A percentile compares a stretch with the other conserved stretches of the same genome.
Evolutionary conservation across 2,113 vertebrate genomes (phyloP).

Genomic region (Plotosus lineatus): DNA sequence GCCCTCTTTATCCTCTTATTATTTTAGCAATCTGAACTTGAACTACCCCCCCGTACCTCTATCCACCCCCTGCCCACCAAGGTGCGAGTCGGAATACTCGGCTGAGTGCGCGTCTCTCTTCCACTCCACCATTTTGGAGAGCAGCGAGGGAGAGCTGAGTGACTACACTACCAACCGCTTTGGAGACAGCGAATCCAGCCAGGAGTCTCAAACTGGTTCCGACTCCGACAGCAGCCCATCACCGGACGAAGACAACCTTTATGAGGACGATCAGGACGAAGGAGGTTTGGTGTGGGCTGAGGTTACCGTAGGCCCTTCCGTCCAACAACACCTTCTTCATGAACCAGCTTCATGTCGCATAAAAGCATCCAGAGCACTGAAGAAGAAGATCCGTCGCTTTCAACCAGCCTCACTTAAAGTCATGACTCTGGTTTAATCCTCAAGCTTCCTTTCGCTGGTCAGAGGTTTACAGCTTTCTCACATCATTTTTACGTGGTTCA

Average conservation of each 20-base stretch:
- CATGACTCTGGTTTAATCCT: conserved; percentile 88
- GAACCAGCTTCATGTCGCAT: conserved; percentile 84
- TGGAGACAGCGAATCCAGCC: conserved; percentile 84
- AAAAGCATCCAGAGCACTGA: conserved; percentile 92
- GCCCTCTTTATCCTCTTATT: conserved; percentile 62
- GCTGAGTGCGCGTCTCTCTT: conserved; percentile 80
- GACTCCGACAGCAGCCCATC: conserved; percentile 71
- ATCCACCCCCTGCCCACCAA: conserved; percentile 56
- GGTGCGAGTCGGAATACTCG: conserved; percentile 80
- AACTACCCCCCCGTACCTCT: conserved; percentile 68
- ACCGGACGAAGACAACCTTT: conserved; percentile 64
- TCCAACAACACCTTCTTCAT: conserved; percentile 68
- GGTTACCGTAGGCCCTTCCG: conserved; percentile 61
- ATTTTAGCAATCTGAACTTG: conserved; percentile 63
- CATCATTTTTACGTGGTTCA: not conserved
- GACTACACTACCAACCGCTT: conserved; percentile 86
- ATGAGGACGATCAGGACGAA: conserved; percentile 66
- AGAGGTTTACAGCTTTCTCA: not conserved
- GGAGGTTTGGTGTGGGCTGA: conserved; percentile 76
- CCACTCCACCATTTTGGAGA: conserved; percentile 82
- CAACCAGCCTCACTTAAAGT: conserved; percentile 88
- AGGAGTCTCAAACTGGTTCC: conserved; percentile 70
- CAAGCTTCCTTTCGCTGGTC: not conserved
- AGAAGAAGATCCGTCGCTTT: conserved; percentile 91
- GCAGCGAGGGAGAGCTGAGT: conserved; percentile 83